phyloP scores from a whole-genome alignment of 2,797 vertebrate genomes.

The Anabas testudineus region DNA sequence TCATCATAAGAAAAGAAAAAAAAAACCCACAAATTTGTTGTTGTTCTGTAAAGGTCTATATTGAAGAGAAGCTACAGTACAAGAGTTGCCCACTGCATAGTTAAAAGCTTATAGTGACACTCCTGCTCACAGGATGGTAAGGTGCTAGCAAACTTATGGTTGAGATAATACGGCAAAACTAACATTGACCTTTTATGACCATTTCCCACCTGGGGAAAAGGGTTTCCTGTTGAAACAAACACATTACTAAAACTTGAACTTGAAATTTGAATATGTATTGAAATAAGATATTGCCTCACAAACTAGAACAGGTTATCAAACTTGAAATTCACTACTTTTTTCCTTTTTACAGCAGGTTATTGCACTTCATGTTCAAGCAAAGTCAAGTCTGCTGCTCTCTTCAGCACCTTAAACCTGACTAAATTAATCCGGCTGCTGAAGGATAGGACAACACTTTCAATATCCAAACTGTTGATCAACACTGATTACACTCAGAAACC shows the following conservation, averaged over 20 bases:
- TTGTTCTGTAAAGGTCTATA: no score
- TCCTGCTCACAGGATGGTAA: conserved; percentile 64
- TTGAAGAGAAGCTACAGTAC: conserved; percentile 60
- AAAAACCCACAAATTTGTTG: conserved; percentile 23
- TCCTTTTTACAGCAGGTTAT: conserved; percentile 37
- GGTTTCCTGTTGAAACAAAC: conserved; percentile 4
- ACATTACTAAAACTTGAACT: background rate
- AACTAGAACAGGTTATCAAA: background rate
- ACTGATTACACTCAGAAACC: conserved; percentile 29
- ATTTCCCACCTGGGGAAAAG: background rate
- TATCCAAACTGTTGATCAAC: conserved; percentile 21
- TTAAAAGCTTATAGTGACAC: conserved; percentile 61
- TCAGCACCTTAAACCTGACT: background rate
- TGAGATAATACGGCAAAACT: conserved; percentile 61
- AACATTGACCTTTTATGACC: conserved; percentile 21
- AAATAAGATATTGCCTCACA: background rate
- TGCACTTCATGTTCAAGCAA: conserved; percentile 56
- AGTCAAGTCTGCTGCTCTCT: conserved; percentile 17
- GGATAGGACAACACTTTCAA: background rate
- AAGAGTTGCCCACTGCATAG: conserved; percentile 73
- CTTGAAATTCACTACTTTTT: conserved; percentile 6
- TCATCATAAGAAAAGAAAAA: conserved; percentile 24
- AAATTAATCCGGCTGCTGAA: conserved; percentile 8
- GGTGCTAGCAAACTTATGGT: conserved; percentile 68
- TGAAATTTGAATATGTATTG: background rate